Evolutionary conservation across 1,140 invertebrate genomes (phyloP).

Genomic region (Drosophila busckii): DNA sequence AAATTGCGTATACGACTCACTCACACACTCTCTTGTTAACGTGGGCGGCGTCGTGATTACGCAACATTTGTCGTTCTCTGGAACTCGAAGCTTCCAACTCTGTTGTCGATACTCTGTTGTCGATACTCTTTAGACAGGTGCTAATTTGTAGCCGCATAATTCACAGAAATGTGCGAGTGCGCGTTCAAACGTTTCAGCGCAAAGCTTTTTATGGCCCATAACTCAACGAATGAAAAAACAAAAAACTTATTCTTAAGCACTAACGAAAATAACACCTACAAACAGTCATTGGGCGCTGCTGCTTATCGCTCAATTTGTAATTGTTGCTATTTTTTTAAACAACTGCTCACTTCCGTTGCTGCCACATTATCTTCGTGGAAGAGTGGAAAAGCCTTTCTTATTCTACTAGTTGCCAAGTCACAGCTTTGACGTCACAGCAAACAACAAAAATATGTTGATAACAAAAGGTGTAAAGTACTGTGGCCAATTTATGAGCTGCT

Average conservation of each 20-base stretch:
- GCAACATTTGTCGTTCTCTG: conserved; percentile 20
- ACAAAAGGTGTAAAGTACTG: no score
- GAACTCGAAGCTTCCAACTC: conserved; percentile 12
- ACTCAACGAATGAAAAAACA: conserved; percentile 16
- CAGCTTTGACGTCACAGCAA: not conserved
- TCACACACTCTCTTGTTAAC: not conserved
- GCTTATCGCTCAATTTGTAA: conserved; percentile 11
- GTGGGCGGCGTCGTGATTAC: conserved; percentile 12
- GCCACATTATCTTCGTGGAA: conserved; percentile 3
- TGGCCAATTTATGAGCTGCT: no score
- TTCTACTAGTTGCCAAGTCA: conserved; percentile 3
- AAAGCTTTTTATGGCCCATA: conserved; percentile 56
- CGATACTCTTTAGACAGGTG: conserved; percentile 43
- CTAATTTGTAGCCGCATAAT: conserved; percentile 72
- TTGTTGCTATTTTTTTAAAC: conserved; percentile 1
- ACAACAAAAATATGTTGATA: no score
- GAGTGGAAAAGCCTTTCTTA: not conserved
- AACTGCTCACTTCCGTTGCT: conserved; percentile 13
- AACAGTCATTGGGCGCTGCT: not conserved
- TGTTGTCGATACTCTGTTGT: conserved; percentile 15
- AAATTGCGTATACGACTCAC: conserved; percentile 14
- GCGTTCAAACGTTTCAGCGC: conserved; percentile 41
- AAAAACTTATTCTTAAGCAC: conserved; percentile 2
- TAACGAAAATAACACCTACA: no score
- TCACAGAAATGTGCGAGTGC: conserved; percentile 68